Evolutionary conservation across 2,797 vertebrate genomes (phyloP).

Genomic region (Caiman crocodilus): DNA sequence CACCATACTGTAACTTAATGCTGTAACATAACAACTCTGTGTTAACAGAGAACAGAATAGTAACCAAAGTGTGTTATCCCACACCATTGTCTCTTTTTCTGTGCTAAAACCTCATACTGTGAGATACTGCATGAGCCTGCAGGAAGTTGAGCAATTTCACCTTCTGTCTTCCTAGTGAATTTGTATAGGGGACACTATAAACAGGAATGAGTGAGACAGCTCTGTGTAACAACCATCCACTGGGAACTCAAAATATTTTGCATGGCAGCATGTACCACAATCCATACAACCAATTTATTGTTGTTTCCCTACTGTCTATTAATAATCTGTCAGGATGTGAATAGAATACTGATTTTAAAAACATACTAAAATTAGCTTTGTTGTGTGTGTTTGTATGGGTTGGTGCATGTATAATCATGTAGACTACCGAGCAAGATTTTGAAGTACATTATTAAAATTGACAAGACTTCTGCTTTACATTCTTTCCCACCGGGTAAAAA

Average conservation of each 20-base stretch:
- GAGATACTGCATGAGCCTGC: too few relatives aligned
- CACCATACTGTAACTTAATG: neutral
- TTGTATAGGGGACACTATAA: neutral
- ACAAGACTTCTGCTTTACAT: neutral
- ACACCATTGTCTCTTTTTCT: neutral
- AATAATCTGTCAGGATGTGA: neutral
- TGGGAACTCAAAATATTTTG: neutral
- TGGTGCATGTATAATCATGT: neutral
- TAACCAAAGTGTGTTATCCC: neutral
- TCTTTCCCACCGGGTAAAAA: neutral
- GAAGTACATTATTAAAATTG: neutral
- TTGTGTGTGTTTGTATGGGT: neutral
- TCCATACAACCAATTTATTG: neutral
- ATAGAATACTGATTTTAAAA: neutral
- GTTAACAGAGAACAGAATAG: neutral
- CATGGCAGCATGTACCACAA: neutral
- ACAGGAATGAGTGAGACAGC: neutral
- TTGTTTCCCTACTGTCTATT: neutral
- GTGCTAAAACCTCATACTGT: too few relatives aligned
- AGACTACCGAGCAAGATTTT: neutral
- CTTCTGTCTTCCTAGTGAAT: neutral
- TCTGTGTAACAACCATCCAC: neutral
- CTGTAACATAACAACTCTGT: neutral
- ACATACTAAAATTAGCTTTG: neutral
- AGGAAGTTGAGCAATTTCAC: too few relatives aligned